Base-by-base conservation (phyloP, 2,888 invertebrate genomes). In the Chloromyia formosa region DNA sequence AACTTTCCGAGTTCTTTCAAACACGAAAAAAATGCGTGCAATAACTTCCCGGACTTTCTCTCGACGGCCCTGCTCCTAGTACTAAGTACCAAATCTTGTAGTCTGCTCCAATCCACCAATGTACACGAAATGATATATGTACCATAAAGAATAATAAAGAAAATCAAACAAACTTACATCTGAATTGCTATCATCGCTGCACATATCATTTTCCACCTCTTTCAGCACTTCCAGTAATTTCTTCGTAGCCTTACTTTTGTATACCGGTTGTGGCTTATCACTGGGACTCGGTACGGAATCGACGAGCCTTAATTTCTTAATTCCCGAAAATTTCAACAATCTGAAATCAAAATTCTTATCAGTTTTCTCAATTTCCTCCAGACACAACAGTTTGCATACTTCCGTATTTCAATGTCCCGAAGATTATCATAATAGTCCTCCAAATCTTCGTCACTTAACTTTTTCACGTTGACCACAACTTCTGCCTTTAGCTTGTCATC, bases 331-430 rank as follows among this genome's bases (percentile, higher is more conserved):
- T 76, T 83, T 83, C 0, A 82, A 79, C n/a, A 83, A 78, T 16
- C 83, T 83, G 54, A 1, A 74, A 75, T n/a, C 22, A 45, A 69
- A 40, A 64, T 54, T 45, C 5, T 10, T 4, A 20, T 16, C 10
- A 16, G 20, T 7, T 35, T 0, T 27, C 27, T n/a, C n/a, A n/a
- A n/a, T n/a, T n/a, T n/a, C n/a, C n/a, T n/a, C n/a, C n/a, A n/a
- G n/a, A n/a, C 64, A 49, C 14, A 35, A 35, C 3, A 35, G 7
- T 4, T 35, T 1, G 77, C 78, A 75, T 74, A 83, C 83, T 83
- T 79, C 54, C 83, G 81, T 18, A 84, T 83, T 80, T 84, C 83
- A 62, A 81, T 83, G 58, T 83, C 84, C 2, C 80, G 74, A 7
- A 74, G 78, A 56, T 80, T 79, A 68, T 81, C 81, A n/a, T 79